Conservation (phyloP, 2,888 invertebrate species). For the Adelognathus sp. region DNA sequence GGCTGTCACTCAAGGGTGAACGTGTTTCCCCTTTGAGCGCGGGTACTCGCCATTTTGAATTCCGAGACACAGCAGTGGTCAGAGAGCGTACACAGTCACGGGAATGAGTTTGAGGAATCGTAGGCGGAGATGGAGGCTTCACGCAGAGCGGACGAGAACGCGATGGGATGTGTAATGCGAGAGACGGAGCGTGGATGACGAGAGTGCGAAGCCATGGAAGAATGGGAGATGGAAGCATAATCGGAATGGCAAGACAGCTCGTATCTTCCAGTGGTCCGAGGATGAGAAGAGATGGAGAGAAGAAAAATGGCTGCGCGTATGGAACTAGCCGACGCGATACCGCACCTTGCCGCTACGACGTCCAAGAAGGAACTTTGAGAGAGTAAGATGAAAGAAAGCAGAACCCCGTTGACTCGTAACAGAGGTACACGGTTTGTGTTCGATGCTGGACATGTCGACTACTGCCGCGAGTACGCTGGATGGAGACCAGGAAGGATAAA, state of each 20-base stretch:
- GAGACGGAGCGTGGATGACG: constrained; percentile 50
- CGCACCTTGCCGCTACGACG: constrained; percentile 44
- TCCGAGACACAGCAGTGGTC: constrained; percentile 66
- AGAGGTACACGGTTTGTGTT: constrained; percentile 28
- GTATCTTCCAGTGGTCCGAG: constrained; percentile 29
- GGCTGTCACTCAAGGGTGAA: constrained; percentile 69
- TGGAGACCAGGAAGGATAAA: constrained; percentile 66
- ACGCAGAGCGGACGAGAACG: constrained; percentile 62
- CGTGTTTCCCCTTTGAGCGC: background rate
- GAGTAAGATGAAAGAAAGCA: constrained; percentile 17
- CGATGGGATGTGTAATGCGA: constrained; percentile 65
- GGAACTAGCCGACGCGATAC: constrained; percentile 49
- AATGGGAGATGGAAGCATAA: constrained; percentile 61
- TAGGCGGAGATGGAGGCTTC: constrained; percentile 80
- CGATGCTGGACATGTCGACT: constrained; percentile 66
- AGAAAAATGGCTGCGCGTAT: constrained; percentile 58
- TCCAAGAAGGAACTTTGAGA: constrained; percentile 26
- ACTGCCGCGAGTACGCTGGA: constrained; percentile 27
- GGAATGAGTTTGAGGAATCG: constrained; percentile 79
- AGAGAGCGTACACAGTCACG: constrained; percentile 26
- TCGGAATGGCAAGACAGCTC: constrained; percentile 41
- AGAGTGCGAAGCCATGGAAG: constrained; percentile 28
- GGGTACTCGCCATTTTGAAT: constrained; percentile 75
- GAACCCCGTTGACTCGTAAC: constrained; percentile 19
- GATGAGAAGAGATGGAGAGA: constrained; percentile 22